Percentiles rank a stretch among this genome's conserved stretches.
phyloP scores from a whole-genome alignment of 2,888 invertebrate genomes.

The Polyploca ridens region DNA sequence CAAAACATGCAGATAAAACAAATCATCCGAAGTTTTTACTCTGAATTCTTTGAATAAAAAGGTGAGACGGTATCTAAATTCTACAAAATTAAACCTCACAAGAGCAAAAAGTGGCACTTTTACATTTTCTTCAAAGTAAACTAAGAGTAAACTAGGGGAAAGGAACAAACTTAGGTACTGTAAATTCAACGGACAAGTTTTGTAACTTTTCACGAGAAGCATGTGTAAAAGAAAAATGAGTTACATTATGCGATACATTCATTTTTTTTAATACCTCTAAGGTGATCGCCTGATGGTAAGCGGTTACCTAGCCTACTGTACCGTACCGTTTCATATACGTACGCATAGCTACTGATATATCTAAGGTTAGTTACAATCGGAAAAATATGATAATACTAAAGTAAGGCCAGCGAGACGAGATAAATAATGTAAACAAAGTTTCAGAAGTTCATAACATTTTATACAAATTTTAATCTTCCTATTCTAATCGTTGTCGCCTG shows the following conservation, averaged over 20 bases:
- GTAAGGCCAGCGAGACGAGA: no score
- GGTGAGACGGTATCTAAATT: not conserved
- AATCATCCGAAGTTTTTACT: not conserved
- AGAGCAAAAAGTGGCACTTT: constrained; percentile 17
- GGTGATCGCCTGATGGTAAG: no score
- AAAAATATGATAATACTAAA: no score
- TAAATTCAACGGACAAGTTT: constrained; percentile 10
- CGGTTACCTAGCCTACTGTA: no score
- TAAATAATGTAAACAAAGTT: no score
- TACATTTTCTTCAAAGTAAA: constrained; percentile 30
- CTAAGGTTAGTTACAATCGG: no score
- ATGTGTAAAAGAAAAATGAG: not conserved
- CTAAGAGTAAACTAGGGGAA: constrained; percentile 20
- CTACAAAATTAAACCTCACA: not conserved
- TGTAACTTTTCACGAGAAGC: not conserved
- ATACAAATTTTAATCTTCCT: no score
- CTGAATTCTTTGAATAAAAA: not conserved
- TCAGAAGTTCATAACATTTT: no score
- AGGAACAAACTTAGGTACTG: constrained; percentile 14
- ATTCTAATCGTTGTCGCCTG: no score
- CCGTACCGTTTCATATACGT: no score
- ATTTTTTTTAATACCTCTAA: no score
- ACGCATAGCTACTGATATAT: no score
- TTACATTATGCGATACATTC: not conserved
- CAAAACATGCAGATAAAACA: not conserved